A percentile compares a stretch with the other conserved stretches of the same genome.
These are phyloP conservation scores for Euura lappo DNA, from an alignment of 1,140 invertebrate genomes.

Conservation along the genomic window DNA sequence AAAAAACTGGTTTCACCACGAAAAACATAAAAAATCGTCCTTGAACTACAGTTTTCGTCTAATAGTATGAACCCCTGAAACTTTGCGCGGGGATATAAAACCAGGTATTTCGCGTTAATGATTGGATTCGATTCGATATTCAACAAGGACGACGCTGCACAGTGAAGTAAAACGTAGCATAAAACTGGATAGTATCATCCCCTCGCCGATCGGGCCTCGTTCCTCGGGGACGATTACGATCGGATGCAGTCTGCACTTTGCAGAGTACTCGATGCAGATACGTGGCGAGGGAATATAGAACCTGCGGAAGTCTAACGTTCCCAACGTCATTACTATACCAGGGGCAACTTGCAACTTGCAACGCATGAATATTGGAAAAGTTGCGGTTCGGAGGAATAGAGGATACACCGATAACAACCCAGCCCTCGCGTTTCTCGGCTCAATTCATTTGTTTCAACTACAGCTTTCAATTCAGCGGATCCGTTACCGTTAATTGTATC, in stretches of 20 bases:
- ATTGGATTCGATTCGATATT: not conserved
- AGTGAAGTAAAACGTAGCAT: not conserved
- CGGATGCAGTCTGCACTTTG: not conserved
- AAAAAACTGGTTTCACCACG: no score
- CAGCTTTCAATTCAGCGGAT: not conserved
- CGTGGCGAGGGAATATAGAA: not conserved
- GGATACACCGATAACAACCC: no score
- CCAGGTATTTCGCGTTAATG: not conserved
- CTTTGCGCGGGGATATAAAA: no score
- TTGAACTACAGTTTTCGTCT: no score
- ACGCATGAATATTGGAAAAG: conserved; percentile 2
- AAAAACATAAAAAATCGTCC: no score
- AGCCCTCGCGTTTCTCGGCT: not conserved
- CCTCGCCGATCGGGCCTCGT: not conserved
- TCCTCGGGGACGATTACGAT: not conserved
- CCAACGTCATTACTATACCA: not conserved
- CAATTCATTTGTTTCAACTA: not conserved
- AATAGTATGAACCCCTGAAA: no score
- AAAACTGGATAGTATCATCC: not conserved
- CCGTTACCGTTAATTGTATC: no score
- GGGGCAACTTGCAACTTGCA: no score
- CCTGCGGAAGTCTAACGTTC: not conserved
- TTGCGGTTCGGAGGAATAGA: not conserved
- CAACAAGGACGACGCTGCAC: not conserved
- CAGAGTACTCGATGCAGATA: no score